Evolutionary conservation across 2,113 vertebrate species (phyloP).

Genomic region (Clarias macrocephalus): DNA sequence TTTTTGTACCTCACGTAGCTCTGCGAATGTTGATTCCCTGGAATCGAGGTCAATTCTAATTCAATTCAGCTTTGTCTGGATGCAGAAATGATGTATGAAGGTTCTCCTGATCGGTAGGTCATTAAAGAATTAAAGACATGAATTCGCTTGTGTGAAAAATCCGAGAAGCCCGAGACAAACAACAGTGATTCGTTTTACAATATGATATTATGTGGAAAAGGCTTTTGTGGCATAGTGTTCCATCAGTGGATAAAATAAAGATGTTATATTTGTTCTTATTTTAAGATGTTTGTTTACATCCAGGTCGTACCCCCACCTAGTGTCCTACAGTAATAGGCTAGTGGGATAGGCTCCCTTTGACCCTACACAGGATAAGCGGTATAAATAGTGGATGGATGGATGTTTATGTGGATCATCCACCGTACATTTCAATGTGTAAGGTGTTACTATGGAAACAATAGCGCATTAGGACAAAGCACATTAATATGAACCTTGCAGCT

Average conservation of each 20-base stretch:
- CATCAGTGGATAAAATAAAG: not conserved
- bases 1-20: not conserved
- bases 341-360: no score
- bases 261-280: not conserved
- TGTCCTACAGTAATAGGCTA: not conserved
- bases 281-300: not conserved
- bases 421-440: not conserved
- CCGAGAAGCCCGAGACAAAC: not conserved
- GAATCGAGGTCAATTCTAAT: conserved; percentile 1
- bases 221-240: not conserved
- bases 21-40: not conserved
- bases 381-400: no score
- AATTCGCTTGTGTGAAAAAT: not conserved
- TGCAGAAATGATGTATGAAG: conserved; percentile 3
- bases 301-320: not conserved
- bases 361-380: no score
- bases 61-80: not conserved
- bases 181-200: not conserved
- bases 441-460: not conserved
- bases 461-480: not conserved
- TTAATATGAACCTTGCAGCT: not conserved
- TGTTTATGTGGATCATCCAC: not conserved
- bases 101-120: not conserved
- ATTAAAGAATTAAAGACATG: not conserved
- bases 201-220: not conserved